Evolutionary conservation across 2,888 invertebrate genomes (phyloP).

Genomic region (Zygogramma bicolorata): DNA sequence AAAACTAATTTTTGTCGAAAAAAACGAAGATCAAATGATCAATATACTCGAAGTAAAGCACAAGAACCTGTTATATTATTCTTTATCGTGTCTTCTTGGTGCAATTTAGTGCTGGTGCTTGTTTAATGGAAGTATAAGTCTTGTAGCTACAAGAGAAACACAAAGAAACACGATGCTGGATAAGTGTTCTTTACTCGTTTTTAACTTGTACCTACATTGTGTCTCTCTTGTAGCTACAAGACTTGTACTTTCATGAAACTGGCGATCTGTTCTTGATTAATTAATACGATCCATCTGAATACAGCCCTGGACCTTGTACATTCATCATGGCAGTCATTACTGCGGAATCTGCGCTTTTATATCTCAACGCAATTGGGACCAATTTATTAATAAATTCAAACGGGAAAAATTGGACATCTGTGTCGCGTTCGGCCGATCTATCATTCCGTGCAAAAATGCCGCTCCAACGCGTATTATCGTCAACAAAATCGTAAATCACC

Average conservation of each 20-base stretch:
- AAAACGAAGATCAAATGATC: no score
- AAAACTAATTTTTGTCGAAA: no score
- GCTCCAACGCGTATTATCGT: background rate
- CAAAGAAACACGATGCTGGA: no score
- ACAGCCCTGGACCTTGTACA: background rate
- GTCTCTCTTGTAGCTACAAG: no score
- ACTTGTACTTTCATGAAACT: background rate
- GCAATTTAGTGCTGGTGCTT: no score
- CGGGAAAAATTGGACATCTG: background rate
- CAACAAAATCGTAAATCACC: conserved; percentile 2
- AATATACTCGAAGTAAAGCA: no score
- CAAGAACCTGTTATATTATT: no score
- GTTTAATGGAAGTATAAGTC: no score
- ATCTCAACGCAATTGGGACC: background rate
- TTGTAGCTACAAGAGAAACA: no score
- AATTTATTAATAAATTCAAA: conserved; percentile 6
- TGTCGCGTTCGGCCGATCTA: background rate
- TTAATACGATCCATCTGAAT: background rate
- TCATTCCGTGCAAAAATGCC: background rate
- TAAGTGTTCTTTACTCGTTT: no score
- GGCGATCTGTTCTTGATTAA: background rate
- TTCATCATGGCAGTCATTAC: background rate
- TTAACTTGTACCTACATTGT: no score
- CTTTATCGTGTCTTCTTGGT: no score
- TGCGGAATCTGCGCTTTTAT: background rate